These are phyloP conservation scores for Rissa tridactyla DNA, from an alignment of 2,113 vertebrate species.

Conservation along the genomic window DNA sequence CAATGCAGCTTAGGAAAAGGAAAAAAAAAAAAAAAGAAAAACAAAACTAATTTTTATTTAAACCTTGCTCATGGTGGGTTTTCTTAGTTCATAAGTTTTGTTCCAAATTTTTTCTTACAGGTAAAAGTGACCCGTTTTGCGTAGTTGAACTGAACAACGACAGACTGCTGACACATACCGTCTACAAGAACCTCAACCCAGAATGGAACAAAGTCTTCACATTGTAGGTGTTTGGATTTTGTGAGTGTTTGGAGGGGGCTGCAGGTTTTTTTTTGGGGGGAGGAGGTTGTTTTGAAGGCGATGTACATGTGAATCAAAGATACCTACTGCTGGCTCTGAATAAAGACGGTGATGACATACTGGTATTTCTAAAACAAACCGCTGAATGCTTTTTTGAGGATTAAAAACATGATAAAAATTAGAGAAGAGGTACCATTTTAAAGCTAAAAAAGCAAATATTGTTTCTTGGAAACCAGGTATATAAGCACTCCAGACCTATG, in stretches of 20 bases:
- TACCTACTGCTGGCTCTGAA: not conserved
- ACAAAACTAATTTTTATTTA: not conserved
- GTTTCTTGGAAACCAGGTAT: not conserved
- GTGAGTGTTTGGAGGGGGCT: no score
- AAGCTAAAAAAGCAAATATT: not conserved
- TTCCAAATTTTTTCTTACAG: conserved; percentile 71
- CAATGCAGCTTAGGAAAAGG: not conserved
- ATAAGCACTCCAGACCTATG: not conserved
- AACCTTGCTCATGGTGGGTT: not conserved
- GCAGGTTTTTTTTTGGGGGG: not conserved
- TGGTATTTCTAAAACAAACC: not conserved
- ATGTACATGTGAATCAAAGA: not conserved
- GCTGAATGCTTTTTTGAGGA: not conserved
- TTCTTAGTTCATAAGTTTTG: not conserved
- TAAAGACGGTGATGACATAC: not conserved
- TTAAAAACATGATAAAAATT: not conserved
- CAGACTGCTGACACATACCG: conserved; percentile 92
- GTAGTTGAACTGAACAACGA: conserved; percentile 97
- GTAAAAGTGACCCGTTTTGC: conserved; percentile 98
- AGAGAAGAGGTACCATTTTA: not conserved
- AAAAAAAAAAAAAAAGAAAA: no score
- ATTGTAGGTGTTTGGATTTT: conserved; percentile 84
- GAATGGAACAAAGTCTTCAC: conserved; percentile 99
- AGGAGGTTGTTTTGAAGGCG: not conserved
- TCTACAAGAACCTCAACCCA: conserved; percentile 97